phyloP scores from a whole-genome alignment of 2,113 vertebrate genomes.

The Struthio camelus region DNA sequence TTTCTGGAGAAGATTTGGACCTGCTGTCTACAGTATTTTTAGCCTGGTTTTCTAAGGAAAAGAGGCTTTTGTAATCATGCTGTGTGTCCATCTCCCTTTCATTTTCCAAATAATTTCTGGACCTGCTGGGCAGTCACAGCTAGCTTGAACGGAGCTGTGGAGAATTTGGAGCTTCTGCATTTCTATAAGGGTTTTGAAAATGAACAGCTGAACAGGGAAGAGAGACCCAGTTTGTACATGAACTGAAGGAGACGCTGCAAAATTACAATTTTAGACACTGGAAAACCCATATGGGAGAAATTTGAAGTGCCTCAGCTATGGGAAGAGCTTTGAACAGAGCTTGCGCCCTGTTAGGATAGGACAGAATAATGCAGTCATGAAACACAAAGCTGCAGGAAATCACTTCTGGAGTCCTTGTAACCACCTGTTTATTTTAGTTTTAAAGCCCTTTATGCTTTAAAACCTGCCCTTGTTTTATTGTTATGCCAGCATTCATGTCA shows the following conservation, averaged over 20 bases:
- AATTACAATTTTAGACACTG: neutral
- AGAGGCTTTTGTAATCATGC: fast-evolving
- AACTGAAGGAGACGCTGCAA: neutral
- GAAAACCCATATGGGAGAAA: neutral
- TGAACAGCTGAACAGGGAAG: neutral
- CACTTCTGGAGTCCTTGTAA: neutral
- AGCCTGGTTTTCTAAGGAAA: neutral
- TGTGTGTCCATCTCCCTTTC: neutral
- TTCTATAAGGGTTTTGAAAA: neutral
- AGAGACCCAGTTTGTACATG: neutral
- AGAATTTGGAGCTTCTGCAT: neutral
- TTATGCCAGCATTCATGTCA: fast-evolving
- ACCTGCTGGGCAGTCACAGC: neutral
- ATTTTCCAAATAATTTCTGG: neutral
- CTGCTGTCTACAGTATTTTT: neutral
- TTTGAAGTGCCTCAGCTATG: neutral
- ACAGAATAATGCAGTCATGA: neutral
- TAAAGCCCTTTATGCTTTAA: neutral
- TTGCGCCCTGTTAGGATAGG: neutral
- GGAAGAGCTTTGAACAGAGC: neutral
- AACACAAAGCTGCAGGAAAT: neutral
- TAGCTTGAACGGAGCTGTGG: neutral
- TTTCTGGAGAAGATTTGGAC: constrained; percentile 9
- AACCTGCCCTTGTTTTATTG: neutral
- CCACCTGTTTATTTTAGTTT: neutral